Conservation (phyloP, 2,113 vertebrate species). For the Nestor notabilis region DNA sequence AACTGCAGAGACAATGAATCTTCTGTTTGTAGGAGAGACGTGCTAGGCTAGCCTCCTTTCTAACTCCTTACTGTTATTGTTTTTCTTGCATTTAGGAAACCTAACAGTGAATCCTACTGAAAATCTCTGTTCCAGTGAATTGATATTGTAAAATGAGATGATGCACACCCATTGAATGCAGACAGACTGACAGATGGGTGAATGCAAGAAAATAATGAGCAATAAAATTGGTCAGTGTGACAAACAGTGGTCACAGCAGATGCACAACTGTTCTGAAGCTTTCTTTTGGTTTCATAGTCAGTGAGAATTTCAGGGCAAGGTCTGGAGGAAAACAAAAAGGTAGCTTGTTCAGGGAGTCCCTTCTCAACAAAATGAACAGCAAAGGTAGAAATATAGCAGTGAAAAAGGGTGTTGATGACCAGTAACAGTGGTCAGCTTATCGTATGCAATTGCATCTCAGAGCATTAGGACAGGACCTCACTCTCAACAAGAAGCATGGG, state of each 20-base stretch:
- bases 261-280: background rate
- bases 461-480: background rate
- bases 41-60: background rate
- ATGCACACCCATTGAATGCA: background rate
- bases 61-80: background rate
- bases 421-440: background rate
- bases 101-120: background rate
- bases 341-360: background rate
- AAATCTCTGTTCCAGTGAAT: background rate
- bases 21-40: background rate
- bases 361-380: background rate
- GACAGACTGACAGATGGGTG: conserved; percentile 25
- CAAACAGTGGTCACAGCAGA: background rate
- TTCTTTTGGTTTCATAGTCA: background rate
- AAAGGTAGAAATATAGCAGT: background rate
- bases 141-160: background rate
- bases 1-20: background rate
- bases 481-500: background rate
- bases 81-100: background rate
- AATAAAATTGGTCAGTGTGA: background rate
- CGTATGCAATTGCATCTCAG: background rate
- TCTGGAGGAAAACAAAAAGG: background rate
- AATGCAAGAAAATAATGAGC: conserved; percentile 13
- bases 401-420: background rate
- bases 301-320: background rate